Base-by-base conservation (phyloP, 30 jellyfish, hydroid and myxozoan species). In the Turritopsis rubra region DNA sequence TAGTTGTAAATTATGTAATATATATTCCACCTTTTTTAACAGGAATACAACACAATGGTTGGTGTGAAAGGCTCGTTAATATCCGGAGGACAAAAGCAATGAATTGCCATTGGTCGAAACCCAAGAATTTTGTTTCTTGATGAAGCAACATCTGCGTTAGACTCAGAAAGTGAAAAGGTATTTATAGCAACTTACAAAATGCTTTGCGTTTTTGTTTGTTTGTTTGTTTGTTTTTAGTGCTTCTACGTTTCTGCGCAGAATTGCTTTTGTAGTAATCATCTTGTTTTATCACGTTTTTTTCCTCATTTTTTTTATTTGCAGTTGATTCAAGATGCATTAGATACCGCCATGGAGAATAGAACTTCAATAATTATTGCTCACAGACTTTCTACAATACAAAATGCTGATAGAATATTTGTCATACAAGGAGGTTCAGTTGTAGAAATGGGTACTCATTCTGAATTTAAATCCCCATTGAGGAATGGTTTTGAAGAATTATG, bases 261-360 rank as follows among this genome's bases (percentile, higher is more conserved):
- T 41, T 41, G 9, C 13, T 41, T 3, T 41, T 3, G 13, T 41
- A 3, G 13, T 3, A 3, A 41, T 41, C 5, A 41, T 41, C 60
- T 41, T 41, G 60, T 41, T 41, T 41, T 13, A 3, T 41, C 9
- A 41, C 5, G 60, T 41, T 3, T 41, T 3, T 41, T 41, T 3
- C 60, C 60, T 41, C 13, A 13, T 41, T 41, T 41, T 5, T 17
- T 1, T 29, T 77, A 28, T 52, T 77, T 77, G 17, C 16, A 89
- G 96, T 90, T 85, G 18, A 93, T 89, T 26, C 96, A 89, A 66
- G 96, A 89, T 1, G 96, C 96, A 52, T 90, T 89, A 24, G 96
- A 89, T 78, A 90, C 85, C 25, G 96, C 96, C n/a, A 89, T 89
- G 96, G 96, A 89, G 65, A 93, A 93, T 8, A 84, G 96, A 52